Percentiles rank a stretch among this genome's conserved stretches.
Conservation (phyloP, 2,113 vertebrate genomes). For the Syngnathus scovelli region DNA sequence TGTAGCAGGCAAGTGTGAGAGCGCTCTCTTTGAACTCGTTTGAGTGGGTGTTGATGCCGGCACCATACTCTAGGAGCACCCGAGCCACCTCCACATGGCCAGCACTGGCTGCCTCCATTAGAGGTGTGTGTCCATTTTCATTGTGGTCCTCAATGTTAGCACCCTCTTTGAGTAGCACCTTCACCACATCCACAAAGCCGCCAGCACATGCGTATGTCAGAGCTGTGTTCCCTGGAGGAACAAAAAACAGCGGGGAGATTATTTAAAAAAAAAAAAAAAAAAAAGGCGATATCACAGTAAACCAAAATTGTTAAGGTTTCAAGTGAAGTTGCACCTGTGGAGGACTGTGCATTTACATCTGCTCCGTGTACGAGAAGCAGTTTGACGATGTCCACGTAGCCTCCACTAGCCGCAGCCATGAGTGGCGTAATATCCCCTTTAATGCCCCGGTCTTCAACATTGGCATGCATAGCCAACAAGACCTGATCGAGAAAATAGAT, state of each 20-base stretch:
- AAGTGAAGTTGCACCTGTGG: slow-evolving; percentile 77
- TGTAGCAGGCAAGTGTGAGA: slow-evolving; percentile 97
- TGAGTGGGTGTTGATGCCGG: slow-evolving; percentile 98
- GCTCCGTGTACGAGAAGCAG: slow-evolving; percentile 93
- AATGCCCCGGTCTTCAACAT: slow-evolving; percentile 95
- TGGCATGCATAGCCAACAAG: slow-evolving; percentile 95
- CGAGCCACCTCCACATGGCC: slow-evolving; percentile 95
- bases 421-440: slow-evolving; percentile 97
- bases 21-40: slow-evolving; percentile 99
- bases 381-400: slow-evolving; percentile 97
- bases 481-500: slow-evolving; percentile 69
- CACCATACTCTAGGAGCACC: slow-evolving; percentile 94
- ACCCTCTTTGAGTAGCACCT: slow-evolving; percentile 95
- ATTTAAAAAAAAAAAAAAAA: neutral
- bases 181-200: slow-evolving; percentile 96
- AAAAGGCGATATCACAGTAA: neutral
- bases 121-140: slow-evolving; percentile 95
- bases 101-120: slow-evolving; percentile 98
- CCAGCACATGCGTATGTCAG: slow-evolving; percentile 96
- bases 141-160: slow-evolving; percentile 99
- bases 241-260: neutral
- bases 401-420: slow-evolving; percentile 98
- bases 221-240: slow-evolving; percentile 86
- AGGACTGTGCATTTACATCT: slow-evolving; percentile 95
- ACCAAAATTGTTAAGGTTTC: neutral